Evolutionary conservation across 1,140 invertebrate genomes (phyloP), one percentile per base, ranked within the genome.

Genomic region (Drosophila repleta): DNA sequence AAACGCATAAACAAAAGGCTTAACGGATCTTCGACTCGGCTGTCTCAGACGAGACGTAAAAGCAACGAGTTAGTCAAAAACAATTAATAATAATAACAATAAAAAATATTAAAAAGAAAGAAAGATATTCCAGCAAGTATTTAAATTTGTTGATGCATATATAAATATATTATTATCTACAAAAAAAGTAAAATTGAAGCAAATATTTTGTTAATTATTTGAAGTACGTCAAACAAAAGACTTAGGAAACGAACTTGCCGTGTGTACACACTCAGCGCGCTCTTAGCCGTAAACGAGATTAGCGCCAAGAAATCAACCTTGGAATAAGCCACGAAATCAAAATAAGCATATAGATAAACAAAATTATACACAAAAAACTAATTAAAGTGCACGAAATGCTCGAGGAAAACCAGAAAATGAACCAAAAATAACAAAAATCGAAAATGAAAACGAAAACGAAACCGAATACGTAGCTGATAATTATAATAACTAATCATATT

Each of bases 341-440:
- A 69, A 69, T 65, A 35, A 58, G 26, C 49, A 53, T 13, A 63
- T 6, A 68, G 13, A 35, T 35, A 21, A 24, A n/a, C n/a, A n/a
- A 39, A 61, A 49, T 18, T 24, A 41, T 43, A 41, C 41, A 45
- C 45, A 48, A 67, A 64, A 64, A 76, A 69, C 64, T 58, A 75
- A 77, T 77, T 85, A 81, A 87, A 75, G 21, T 41, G 67, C 70
- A 73, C 43, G 74, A 74, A 64, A 68, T 56, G 21, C 62, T 68
- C 60, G 37, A 64, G 67, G 49, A 56, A 79, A 82, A 75, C 76
- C 76, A 64, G 77, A 72, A 81, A 58, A 58, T 52, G 45, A 71
- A 65, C 64, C 32, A 35, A 11, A 35, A 35, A 35, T 13, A 35
- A 35, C 10, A 35, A 35, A 35, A 35, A 32, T 2, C 39, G 58